phyloP scores from a whole-genome alignment of 2,113 vertebrate genomes.

The Bos indicus region DNA sequence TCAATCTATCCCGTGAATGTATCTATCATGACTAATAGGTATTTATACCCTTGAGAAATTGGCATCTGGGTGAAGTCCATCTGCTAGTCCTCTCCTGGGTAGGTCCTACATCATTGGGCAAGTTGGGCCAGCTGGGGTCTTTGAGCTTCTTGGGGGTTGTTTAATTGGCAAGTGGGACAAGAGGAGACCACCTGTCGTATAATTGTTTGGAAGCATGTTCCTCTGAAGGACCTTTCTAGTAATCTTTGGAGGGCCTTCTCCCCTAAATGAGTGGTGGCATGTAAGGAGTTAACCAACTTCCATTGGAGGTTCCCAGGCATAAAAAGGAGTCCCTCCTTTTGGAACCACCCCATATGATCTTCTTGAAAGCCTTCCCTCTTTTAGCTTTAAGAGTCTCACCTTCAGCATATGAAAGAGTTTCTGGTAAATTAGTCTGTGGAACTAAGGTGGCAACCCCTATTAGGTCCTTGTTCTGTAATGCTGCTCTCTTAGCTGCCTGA shows the following conservation, averaged over 20 bases:
- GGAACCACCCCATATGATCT: neutral
- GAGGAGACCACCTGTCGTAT: neutral
- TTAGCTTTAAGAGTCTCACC: neutral
- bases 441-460: neutral
- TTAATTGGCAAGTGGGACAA: neutral
- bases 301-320: neutral
- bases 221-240: neutral
- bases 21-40: neutral
- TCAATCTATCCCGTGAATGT: neutral
- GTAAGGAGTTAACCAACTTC: neutral
- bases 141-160: neutral
- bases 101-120: fast-evolving
- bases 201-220: neutral
- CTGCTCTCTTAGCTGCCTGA: neutral
- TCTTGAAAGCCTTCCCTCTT: neutral
- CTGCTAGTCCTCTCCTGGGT: neutral
- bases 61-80: neutral
- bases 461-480: neutral
- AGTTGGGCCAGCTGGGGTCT: neutral
- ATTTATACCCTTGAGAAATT: neutral
- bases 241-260: neutral
- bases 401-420: neutral
- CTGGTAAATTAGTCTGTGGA: neutral
- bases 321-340: neutral
- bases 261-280: neutral